These are phyloP conservation scores for Ichneumoninae sp. DNA, from an alignment of 2,888 invertebrate species.

Conservation along the genomic window DNA sequence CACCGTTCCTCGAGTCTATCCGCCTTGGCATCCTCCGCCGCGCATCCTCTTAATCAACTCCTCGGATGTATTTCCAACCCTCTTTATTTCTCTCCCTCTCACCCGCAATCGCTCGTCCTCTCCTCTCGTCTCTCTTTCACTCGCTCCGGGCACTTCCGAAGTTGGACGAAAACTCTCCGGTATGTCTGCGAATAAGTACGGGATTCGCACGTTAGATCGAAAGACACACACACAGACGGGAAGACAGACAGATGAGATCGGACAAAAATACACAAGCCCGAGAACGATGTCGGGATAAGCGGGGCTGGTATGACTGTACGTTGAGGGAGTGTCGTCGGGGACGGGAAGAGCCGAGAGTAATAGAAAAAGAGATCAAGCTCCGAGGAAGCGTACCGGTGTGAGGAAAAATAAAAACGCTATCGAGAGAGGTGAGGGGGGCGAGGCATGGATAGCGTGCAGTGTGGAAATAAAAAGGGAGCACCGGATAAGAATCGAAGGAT, in stretches of 20 bases:
- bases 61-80: conserved; percentile 41
- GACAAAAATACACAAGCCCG: conserved; percentile 41
- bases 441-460: conserved; percentile 25
- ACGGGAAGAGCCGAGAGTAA: conserved; percentile 44
- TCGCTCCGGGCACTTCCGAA: conserved; percentile 46
- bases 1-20: conserved; percentile 10
- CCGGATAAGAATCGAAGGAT: conserved; percentile 26
- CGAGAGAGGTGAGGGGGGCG: not conserved
- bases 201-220: conserved; percentile 53
- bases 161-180: conserved; percentile 51
- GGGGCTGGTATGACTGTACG: conserved; percentile 27
- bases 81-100: conserved; percentile 4
- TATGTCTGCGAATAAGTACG: conserved; percentile 56
- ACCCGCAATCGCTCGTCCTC: conserved; percentile 30
- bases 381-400: conserved; percentile 24
- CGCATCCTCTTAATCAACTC: conserved; percentile 44
- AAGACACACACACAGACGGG: not conserved
- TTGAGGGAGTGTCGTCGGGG: conserved; percentile 33
- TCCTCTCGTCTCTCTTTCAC: conserved; percentile 28
- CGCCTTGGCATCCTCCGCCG: not conserved
- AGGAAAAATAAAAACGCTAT: conserved; percentile 31
- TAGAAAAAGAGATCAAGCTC: conserved; percentile 43
- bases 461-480: conserved; percentile 3
- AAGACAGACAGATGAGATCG: conserved; percentile 28
- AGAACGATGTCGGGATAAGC: conserved; percentile 30